phyloP scores from a whole-genome alignment of 2,113 vertebrate species.

The Arenaria interpres region DNA sequence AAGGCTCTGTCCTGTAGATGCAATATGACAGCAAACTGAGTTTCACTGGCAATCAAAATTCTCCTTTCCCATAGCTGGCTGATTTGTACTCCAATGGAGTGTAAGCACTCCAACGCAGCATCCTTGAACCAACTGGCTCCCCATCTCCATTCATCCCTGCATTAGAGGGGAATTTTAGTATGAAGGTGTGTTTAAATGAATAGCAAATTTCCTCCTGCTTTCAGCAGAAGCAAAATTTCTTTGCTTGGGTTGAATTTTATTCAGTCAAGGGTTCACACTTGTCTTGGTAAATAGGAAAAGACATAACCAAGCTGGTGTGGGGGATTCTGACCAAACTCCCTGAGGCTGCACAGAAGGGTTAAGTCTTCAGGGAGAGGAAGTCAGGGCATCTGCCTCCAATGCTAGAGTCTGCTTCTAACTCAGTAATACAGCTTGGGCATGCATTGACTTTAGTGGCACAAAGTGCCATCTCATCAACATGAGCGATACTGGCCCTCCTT shows the following conservation, averaged over 20 bases:
- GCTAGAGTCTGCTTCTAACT: not conserved
- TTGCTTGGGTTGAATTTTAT: not conserved
- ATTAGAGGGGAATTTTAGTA: not conserved
- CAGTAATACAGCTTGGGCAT: rapidly evolving
- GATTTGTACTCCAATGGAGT: not conserved
- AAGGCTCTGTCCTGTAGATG: not conserved
- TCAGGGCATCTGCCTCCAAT: not conserved
- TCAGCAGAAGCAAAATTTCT: not conserved
- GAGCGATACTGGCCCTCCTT: not conserved
- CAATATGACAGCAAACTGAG: not conserved
- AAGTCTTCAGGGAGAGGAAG: not conserved
- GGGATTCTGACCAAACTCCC: not conserved
- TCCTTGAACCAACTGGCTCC: not conserved
- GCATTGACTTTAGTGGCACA: not conserved
- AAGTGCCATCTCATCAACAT: rapidly evolving
- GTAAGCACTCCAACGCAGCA: too few relatives aligned
- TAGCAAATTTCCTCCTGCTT: not conserved
- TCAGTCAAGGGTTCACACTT: not conserved
- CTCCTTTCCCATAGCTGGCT: not conserved
- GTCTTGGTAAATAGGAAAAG: conserved; percentile 31
- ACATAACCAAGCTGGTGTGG: not conserved
- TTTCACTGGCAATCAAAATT: not conserved
- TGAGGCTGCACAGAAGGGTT: not conserved
- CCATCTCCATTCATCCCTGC: not conserved
- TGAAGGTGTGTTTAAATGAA: not conserved